Evolutionary conservation across 2,113 vertebrate genomes (phyloP).

Genomic region (Gallinago media): DNA sequence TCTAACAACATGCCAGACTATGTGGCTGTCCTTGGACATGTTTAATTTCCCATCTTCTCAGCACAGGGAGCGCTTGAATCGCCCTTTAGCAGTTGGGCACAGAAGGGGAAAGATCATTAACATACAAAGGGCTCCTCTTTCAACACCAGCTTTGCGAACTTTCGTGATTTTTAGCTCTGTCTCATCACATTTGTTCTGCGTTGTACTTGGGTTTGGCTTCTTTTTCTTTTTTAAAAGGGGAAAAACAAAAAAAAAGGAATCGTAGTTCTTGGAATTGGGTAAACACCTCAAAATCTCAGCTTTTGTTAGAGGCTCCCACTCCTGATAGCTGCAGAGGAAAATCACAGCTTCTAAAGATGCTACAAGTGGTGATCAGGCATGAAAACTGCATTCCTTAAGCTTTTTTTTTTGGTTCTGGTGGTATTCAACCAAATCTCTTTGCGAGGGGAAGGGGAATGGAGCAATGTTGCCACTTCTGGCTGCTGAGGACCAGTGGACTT

Average conservation of each 20-base stretch:
- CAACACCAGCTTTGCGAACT: background rate
- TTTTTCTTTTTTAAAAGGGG: background rate
- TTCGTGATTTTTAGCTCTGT: background rate
- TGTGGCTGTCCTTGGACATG: conserved; percentile 23
- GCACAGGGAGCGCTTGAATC: background rate
- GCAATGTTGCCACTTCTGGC: rapidly evolving
- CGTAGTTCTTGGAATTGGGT: background rate
- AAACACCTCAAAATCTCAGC: background rate
- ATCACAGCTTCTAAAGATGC: background rate
- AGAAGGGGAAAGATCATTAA: conserved; percentile 33
- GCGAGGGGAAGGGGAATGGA: rapidly evolving
- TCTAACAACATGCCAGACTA: background rate
- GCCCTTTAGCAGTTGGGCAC: conserved; percentile 16
- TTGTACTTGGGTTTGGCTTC: background rate
- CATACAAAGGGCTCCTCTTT: conserved; percentile 45
- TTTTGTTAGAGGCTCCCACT: background rate
- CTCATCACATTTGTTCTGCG: background rate
- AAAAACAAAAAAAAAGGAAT: no score
- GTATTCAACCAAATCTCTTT: background rate
- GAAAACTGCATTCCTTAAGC: rapidly evolving
- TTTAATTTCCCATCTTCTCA: background rate
- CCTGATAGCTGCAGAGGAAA: background rate
- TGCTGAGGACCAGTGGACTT: background rate
- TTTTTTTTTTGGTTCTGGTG: background rate
- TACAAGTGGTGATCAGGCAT: rapidly evolving